Base-by-base conservation (phyloP, 2,888 invertebrate genomes). In the Chelonus formosanus region DNA sequence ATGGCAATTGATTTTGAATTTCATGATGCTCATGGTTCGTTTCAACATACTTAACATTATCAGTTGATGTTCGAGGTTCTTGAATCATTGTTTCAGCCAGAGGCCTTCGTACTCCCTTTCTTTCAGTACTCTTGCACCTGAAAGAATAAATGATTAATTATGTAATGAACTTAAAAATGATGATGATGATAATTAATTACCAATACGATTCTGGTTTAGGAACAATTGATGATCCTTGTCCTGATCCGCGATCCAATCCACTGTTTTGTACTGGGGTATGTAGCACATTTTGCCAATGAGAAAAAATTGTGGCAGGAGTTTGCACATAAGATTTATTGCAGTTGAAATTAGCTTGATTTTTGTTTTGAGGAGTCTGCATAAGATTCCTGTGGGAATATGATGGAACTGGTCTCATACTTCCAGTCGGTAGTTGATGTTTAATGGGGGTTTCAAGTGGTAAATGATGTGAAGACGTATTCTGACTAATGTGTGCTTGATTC, bases 351-450 rank as follows among this genome's bases (percentile, higher is more conserved):
- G 55, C 62, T 3, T 63, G 47, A 0, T 70, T 20, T 60, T 79
- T 79, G 43, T 59, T 76, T 52, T 76, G 80, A 0, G 82, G 83
- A 0, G 83, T 83, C 65, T 77, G 75, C 66, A 76, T 78, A 31
- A 82, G 75, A 54, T 75, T 80, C 59, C 76, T 78, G 57, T 80
- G 81, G 2, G 81, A 80, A 1, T 69, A 52, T 40, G 77, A 78
- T 5, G 81, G 78, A 4, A 73, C 73, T 47, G 82, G 80, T 44
- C 76, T 72, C 34, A 58, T 20, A 4, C 75, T 67, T 36, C 69
- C 69, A 8, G 54, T 60, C 3, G 67, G 31, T 5, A 73, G 72
- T n/a, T 68, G 45, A 32, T 75, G 75, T 67, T 84, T 84, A 47
- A 82, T 57, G 3, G 83, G 83, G 5, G 83, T 83, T 35, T 79